A percentile compares a stretch with the other conserved stretches of the same genome.
These are phyloP conservation scores for Orthonychiurus folsomi DNA, from an alignment of 2,888 invertebrate species.

Conservation along the genomic window DNA sequence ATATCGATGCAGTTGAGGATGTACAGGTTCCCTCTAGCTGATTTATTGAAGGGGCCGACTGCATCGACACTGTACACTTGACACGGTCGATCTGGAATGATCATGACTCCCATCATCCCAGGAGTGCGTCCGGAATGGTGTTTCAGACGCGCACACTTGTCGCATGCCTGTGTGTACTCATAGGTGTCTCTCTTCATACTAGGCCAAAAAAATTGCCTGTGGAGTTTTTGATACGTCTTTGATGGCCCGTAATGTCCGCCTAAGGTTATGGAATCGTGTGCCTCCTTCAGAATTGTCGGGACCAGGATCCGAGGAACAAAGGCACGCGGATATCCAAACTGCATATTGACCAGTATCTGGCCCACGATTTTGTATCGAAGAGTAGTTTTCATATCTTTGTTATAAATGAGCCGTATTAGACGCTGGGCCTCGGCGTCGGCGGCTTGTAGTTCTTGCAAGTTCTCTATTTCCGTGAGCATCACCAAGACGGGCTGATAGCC, in stretches of 20 bases:
- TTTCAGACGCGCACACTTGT: background rate
- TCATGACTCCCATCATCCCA: background rate
- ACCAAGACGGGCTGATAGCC: background rate
- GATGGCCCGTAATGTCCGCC: background rate
- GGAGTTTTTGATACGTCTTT: background rate
- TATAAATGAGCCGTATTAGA: too few species aligned
- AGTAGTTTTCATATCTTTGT: too few species aligned
- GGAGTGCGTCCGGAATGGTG: background rate
- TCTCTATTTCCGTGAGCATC: too few species aligned
- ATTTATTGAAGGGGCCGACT: background rate
- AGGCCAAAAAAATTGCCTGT: background rate
- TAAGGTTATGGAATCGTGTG: background rate
- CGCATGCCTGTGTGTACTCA: background rate
- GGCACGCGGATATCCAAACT: background rate
- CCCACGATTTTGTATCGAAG: background rate
- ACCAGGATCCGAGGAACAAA: background rate
- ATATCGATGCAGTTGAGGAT: background rate
- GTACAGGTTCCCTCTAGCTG: background rate
- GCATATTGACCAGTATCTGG: background rate
- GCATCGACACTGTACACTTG: background rate
- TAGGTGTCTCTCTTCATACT: background rate
- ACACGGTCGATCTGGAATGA: background rate
- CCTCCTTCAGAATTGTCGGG: background rate
- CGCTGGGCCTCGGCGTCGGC: too few species aligned
- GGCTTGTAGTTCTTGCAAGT: too few species aligned